Evolutionary conservation across 2,113 vertebrate species (phyloP).

Genomic region (Phrynosoma platyrhinos): DNA sequence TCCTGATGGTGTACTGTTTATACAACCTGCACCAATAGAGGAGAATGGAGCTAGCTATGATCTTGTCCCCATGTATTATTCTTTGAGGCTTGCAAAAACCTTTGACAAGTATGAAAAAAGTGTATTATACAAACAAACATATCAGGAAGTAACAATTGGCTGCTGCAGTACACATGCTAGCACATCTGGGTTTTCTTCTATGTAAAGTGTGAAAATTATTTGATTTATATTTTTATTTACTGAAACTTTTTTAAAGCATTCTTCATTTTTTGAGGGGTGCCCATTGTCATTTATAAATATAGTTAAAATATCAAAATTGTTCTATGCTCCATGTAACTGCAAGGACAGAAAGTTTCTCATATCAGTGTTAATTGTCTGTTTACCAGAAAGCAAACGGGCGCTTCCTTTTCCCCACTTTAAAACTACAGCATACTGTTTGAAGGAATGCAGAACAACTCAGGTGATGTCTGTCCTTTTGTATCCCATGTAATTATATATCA

Average conservation of each 20-base stretch:
- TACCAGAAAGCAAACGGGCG: neutral
- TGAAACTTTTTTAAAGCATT: too few relatives aligned
- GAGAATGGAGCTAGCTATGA: neutral
- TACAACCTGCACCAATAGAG: too few relatives aligned
- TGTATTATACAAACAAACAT: neutral
- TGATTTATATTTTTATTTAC: too few relatives aligned
- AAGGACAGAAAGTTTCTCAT: neutral
- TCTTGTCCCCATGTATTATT: neutral
- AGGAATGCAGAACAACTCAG: neutral
- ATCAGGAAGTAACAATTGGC: neutral
- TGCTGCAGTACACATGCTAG: neutral
- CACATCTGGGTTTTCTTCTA: neutral
- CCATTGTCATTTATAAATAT: too few relatives aligned
- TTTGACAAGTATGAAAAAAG: neutral
- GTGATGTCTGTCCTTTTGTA: neutral
- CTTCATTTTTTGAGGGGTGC: too few relatives aligned
- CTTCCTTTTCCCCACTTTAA: neutral
- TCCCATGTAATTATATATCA: conserved; percentile 6
- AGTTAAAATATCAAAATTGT: neutral
- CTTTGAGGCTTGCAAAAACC: neutral
- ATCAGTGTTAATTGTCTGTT: neutral
- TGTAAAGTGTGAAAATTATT: neutral
- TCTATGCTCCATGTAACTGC: neutral
- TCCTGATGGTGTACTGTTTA: too few relatives aligned
- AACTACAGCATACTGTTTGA: neutral